Percentiles rank a stretch among this genome's conserved stretches.
Evolutionary conservation across 2,113 vertebrate genomes (phyloP).

Genomic region (Daphoenositta chrysoptera): DNA sequence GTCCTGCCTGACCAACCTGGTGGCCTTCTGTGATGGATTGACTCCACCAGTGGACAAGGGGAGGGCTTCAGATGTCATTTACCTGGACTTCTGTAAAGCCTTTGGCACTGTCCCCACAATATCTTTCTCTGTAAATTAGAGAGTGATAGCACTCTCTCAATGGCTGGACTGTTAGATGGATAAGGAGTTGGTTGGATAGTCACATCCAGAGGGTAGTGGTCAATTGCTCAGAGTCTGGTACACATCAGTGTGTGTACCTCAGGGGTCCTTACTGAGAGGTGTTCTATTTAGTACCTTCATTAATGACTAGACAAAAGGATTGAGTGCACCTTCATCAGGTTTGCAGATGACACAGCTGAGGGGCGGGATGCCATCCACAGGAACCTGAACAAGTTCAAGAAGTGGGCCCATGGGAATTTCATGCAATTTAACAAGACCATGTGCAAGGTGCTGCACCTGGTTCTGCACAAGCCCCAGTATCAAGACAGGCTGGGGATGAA

Average conservation of each 20-base stretch:
- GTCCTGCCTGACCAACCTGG: background rate
- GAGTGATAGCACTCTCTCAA: background rate
- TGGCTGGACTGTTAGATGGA: background rate
- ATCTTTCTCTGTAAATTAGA: background rate
- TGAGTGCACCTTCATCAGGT: background rate
- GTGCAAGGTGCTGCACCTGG: background rate
- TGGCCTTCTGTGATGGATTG: background rate
- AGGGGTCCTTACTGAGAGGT: background rate
- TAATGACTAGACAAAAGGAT: background rate
- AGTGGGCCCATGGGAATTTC: background rate
- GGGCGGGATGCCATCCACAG: background rate
- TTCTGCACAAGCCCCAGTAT: rapidly evolving
- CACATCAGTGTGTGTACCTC: background rate
- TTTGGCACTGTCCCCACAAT: background rate
- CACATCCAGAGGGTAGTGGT: background rate
- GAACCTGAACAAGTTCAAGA: background rate
- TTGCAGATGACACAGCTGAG: background rate
- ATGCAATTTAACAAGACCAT: background rate
- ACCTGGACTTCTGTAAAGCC: background rate
- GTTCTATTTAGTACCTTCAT: background rate
- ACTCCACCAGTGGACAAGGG: background rate
- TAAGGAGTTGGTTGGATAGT: background rate
- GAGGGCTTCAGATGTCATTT: background rate
- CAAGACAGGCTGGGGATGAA: background rate
- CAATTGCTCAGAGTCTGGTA: background rate